Conservation (phyloP, 2,797 vertebrate genomes). For the Kryptopterus vitreolus region DNA sequence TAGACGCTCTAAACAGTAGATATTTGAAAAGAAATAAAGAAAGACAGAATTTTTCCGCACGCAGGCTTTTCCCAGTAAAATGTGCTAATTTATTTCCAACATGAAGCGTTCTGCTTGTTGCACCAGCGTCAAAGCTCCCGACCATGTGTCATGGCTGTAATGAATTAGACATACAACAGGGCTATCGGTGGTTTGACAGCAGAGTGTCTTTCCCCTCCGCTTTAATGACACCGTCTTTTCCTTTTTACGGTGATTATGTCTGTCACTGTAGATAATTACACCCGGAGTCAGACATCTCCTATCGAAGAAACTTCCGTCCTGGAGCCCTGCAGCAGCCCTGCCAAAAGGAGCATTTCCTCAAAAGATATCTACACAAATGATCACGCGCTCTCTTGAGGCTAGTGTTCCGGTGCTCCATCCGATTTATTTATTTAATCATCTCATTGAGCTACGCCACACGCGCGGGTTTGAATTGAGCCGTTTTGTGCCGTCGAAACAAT, state of each 20-base stretch:
- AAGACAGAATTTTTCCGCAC: too few relatives aligned
- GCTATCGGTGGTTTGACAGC: conserved; percentile 24
- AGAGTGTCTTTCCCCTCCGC: conserved; percentile 23
- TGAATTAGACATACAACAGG: conserved; percentile 24
- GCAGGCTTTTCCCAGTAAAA: background rate
- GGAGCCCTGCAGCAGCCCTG: conserved; percentile 36
- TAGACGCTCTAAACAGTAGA: background rate
- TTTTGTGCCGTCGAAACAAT: background rate
- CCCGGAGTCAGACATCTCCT: conserved; percentile 26
- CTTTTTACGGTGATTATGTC: conserved; percentile 37
- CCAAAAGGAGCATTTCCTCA: conserved; percentile 53
- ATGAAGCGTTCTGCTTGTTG: background rate
- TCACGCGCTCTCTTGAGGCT: conserved; percentile 29
- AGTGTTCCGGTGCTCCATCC: conserved; percentile 27
- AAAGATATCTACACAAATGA: conserved; percentile 46
- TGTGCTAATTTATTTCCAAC: background rate
- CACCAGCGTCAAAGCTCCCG: background rate
- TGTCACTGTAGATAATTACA: conserved; percentile 34
- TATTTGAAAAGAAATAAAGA: too few relatives aligned
- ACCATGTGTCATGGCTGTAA: conserved; percentile 6
- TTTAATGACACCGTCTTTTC: conserved; percentile 34
- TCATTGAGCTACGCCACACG: background rate
- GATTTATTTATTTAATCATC: conserved; percentile 6
- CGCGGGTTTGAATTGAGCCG: background rate
- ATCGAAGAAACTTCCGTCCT: conserved; percentile 43